A percentile compares a stretch with the other conserved stretches of the same genome.
These are phyloP conservation scores for Artemia franciscana DNA, from an alignment of 1,140 invertebrate species.

Conservation along the genomic window DNA sequence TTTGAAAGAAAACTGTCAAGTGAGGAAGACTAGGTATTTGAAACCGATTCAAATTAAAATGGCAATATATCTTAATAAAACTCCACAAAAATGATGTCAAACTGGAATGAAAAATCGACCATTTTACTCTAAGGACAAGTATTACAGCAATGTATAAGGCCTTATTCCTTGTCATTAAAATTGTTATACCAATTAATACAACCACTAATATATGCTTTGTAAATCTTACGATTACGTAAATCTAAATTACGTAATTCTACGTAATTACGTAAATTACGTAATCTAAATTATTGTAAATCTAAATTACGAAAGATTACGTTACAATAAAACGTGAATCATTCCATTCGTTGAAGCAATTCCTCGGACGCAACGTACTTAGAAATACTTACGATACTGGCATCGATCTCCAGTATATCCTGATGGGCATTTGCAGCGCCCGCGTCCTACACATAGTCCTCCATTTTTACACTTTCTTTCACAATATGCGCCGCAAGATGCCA, in stretches of 20 bases:
- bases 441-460: slow-evolving; percentile 14
- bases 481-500: slow-evolving; percentile 14
- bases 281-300: background rate
- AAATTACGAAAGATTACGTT: background rate
- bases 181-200: no score
- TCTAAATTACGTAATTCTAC: background rate
- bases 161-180: no score
- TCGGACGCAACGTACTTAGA: no score
- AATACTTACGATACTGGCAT: slow-evolving; percentile 11
- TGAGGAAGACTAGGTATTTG: no score
- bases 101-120: no score
- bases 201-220: background rate
- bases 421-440: slow-evolving; percentile 3
- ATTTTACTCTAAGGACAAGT: no score
- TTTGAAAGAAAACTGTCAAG: no score
- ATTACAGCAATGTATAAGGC: no score
- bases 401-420: slow-evolving; percentile 8
- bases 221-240: background rate
- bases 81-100: no score
- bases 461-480: slow-evolving; percentile 8
- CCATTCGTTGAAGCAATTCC: background rate
- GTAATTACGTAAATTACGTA: background rate
- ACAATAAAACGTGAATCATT: background rate
- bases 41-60: no score
- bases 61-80: no score